These are phyloP conservation scores for Petrocephalus schoutedeni DNA, from an alignment of 2,797 vertebrate species.

Conservation along the genomic window DNA sequence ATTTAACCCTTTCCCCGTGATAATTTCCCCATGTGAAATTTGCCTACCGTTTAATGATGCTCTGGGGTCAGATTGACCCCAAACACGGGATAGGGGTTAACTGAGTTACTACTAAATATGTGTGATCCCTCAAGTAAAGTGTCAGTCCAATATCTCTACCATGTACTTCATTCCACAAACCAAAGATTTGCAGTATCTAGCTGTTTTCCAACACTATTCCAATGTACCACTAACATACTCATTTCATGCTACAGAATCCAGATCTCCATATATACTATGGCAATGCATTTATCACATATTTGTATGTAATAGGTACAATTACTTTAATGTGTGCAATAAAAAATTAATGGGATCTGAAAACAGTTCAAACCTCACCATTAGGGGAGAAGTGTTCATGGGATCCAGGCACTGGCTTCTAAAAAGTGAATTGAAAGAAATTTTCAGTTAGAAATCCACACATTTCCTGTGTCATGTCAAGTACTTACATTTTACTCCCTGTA, in stretches of 20 bases:
- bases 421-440: conserved; percentile 31
- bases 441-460: not conserved
- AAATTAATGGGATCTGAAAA: not conserved
- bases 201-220: not conserved
- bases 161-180: not conserved
- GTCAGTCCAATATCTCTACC: not conserved
- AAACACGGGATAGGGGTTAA: too few relatives aligned
- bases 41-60: too few relatives aligned
- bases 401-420: conserved; percentile 48
- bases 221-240: not conserved
- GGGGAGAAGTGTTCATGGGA: conserved; percentile 43
- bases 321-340: not conserved
- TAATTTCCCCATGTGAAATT: too few relatives aligned
- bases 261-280: not conserved
- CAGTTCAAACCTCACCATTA: conserved; percentile 45
- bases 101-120: not conserved
- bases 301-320: not conserved
- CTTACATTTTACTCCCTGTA: not conserved
- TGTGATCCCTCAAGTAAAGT: not conserved
- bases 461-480: not conserved
- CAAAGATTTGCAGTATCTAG: not conserved
- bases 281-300: not conserved
- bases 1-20: too few relatives aligned
- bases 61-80: too few relatives aligned
- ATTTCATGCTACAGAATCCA: not conserved